Evolutionary conservation across 2,113 vertebrate species (phyloP), one percentile per base, ranked within the genome.

Genomic region (Rhabdornis inornatus): DNA sequence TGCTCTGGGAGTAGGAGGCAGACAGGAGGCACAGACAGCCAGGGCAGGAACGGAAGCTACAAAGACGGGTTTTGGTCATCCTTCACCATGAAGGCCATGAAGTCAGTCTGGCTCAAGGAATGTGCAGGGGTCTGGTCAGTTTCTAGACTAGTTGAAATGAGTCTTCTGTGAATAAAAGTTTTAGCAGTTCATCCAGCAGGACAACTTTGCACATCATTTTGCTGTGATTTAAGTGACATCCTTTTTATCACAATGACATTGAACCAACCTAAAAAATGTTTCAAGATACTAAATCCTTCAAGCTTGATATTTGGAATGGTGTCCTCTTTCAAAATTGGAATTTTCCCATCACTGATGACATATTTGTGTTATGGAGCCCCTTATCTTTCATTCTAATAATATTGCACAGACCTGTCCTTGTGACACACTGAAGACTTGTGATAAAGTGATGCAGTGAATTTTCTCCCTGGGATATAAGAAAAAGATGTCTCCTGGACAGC

Each of bases 271-370:
- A 93, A 95, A 94, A 96, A 95, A 96, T 82, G 93, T 94, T 96
- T 96, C 85, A 84, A 93, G 88, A 93, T 66, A 90, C 79, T 95
- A 95, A 96, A 96, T 96, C 94, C 85, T 95, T 96, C 96, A 86
- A 89, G 83, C 6, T 19, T 96, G 90, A 96, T 96, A 95, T 90
- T 96, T 96, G 92, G 88, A 96, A 93, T 79, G 61, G 64, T 22
- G 49, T 93, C 68, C 28, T 94, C 88, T 96, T 95, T 96, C 92
- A 95, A 49, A 94, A 95, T 20, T 83, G 90, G 79, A 95, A 90
- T 94, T 93, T 90, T 88, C 85, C 79, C 64, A 81, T 96, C 90
- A 75, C 42, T 90, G 71, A 77, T 86, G 96, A 93, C 76, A 95
- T 86, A 91, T 94, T 84, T 90, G 71, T 86, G 87, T 92, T 97